Percentiles rank a stretch among this genome's conserved stretches.
Conservation (phyloP, 2,113 vertebrate species). For the Campylomormyrus numenius region DNA sequence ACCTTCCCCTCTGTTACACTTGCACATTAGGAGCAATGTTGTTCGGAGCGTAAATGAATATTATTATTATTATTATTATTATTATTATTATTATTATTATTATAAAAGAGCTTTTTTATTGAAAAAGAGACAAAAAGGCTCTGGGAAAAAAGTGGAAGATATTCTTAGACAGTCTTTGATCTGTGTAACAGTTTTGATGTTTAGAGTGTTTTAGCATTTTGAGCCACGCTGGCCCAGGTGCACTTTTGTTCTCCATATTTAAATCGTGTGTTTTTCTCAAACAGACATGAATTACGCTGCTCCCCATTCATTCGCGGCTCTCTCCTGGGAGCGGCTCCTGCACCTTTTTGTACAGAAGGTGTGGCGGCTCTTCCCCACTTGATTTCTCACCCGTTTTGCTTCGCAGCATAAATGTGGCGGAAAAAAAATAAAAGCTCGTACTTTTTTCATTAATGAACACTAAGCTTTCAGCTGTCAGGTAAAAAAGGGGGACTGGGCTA, state of each 20-base stretch:
- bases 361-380: constrained; percentile 92
- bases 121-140: not conserved
- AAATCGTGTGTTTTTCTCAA: constrained; percentile 56
- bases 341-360: constrained; percentile 96
- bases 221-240: not conserved
- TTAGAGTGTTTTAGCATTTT: not conserved
- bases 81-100: too few species aligned
- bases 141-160: not conserved
- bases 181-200: not conserved
- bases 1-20: not conserved
- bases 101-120: not conserved
- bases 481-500: not conserved
- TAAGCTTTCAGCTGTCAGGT: not conserved
- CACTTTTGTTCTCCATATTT: constrained; percentile 43
- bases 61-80: too few species aligned
- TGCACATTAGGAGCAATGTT: not conserved
- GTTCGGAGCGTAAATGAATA: not conserved
- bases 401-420: constrained; percentile 20
- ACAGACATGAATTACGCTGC: constrained; percentile 78
- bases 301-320: constrained; percentile 95
- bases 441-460: not conserved
- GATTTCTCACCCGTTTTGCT: constrained; percentile 93
- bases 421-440: not conserved
- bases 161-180: not conserved
- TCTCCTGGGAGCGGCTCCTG: constrained; percentile 85